A percentile compares a stretch with the other conserved stretches of the same genome.
Conservation (phyloP, 2,888 invertebrate genomes). For the Patella ulyssiponensis region DNA sequence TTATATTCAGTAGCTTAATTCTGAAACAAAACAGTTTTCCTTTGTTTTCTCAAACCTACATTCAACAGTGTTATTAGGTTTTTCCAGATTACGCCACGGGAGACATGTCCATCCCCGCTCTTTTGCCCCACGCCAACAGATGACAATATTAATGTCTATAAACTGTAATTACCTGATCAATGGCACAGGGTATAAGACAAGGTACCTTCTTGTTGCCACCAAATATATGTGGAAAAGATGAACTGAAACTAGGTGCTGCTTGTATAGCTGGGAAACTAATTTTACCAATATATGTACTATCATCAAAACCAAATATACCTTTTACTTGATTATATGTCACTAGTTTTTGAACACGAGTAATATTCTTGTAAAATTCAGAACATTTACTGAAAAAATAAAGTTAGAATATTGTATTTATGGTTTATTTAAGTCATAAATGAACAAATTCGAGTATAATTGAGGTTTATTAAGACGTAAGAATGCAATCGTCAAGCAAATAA, state of each 20-base stretch:
- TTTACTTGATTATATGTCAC: slow-evolving; percentile 98
- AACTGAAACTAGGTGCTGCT: slow-evolving; percentile 89
- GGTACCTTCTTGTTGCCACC: slow-evolving; percentile 81
- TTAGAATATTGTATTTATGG: not conserved
- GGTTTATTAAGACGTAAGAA: no score
- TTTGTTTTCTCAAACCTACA: no score
- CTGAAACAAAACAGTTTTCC: no score
- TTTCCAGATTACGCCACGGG: no score
- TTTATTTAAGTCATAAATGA: no score
- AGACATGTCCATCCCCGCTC: no score
- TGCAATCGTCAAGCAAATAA: no score
- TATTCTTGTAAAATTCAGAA: slow-evolving; percentile 93
- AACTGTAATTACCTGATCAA: slow-evolving; percentile 83
- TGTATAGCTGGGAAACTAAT: slow-evolving; percentile 96
- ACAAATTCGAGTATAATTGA: no score
- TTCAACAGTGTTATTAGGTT: no score
- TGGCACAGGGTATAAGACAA: slow-evolving; percentile 96
- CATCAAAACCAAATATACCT: slow-evolving; percentile 97
- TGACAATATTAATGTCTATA: no score
- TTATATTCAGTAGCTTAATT: no score
- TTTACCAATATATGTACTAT: slow-evolving; percentile 96
- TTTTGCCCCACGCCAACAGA: no score
- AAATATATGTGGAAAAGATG: slow-evolving; percentile 85
- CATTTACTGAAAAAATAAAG: slow-evolving; percentile 79
- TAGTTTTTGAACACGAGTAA: slow-evolving; percentile 91